phyloP scores from a whole-genome alignment of 2,888 invertebrate species.

The Nymphalis polychloros region DNA sequence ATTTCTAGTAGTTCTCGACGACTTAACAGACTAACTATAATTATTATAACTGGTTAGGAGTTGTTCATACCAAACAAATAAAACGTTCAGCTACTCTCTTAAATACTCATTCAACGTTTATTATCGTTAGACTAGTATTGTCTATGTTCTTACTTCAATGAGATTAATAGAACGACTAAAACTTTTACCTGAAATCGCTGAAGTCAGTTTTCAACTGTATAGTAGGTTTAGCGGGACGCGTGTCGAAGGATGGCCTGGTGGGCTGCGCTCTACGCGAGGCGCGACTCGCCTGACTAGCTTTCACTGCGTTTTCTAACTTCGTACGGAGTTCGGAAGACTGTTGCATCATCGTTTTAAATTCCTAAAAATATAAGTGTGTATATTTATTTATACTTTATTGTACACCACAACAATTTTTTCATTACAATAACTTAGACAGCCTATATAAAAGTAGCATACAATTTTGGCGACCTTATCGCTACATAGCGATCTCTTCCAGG shows the following conservation, averaged over 20 bases:
- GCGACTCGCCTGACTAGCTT: constrained; percentile 83
- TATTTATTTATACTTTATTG: too few relatives aligned
- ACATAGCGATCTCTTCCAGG: too few relatives aligned
- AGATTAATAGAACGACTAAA: background rate
- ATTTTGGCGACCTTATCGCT: too few relatives aligned
- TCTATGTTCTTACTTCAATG: background rate
- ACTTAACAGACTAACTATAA: background rate
- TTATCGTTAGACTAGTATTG: background rate
- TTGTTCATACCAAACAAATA: constrained; percentile 1
- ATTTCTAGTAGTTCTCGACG: constrained; percentile 1
- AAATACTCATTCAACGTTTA: background rate
- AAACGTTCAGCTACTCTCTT: background rate
- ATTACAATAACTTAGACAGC: too few relatives aligned
- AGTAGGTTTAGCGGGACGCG: constrained; percentile 83
- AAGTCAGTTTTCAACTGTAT: constrained; percentile 97
- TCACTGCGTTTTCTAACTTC: constrained; percentile 92
- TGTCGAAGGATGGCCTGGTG: constrained; percentile 57
- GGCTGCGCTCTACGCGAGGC: constrained; percentile 46
- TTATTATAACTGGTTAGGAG: background rate
- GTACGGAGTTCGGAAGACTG: constrained; percentile 89
- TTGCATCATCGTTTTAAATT: constrained; percentile 95
- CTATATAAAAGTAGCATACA: too few relatives aligned
- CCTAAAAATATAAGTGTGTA: constrained; percentile 70
- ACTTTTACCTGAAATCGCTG: constrained; percentile 90
- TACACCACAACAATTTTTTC: too few relatives aligned